Conservation (phyloP, 2,888 invertebrate species). For the Scaptomyza tumidula region DNA sequence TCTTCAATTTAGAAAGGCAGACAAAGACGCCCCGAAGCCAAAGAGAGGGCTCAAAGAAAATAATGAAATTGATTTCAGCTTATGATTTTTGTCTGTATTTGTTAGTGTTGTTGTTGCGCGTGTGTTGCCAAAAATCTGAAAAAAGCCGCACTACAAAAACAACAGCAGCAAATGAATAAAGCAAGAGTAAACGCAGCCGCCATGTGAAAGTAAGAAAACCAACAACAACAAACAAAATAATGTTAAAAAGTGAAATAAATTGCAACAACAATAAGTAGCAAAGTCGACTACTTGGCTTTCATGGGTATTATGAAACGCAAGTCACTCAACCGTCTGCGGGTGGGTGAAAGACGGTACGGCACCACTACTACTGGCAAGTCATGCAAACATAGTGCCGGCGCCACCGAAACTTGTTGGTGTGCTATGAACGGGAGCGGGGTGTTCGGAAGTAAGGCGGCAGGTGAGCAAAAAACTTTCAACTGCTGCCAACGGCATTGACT, state of each 20-base stretch:
- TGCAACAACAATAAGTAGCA: constrained; percentile 32
- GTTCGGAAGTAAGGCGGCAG: constrained; percentile 25
- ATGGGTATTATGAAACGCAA: constrained; percentile 76
- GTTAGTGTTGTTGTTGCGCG: not conserved
- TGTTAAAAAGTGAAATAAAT: constrained; percentile 70
- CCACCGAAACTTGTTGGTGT: constrained; percentile 11
- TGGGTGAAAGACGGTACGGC: not conserved
- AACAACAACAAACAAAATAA: constrained; percentile 24
- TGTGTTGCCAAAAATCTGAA: no score
- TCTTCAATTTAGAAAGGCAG: constrained; percentile 71
- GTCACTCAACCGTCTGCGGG: constrained; percentile 64
- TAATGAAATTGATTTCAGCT: constrained; percentile 71
- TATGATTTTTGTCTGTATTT: constrained; percentile 19
- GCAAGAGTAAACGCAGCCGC: constrained; percentile 40
- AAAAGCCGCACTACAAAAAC: constrained; percentile 32
- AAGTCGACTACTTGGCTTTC: constrained; percentile 67
- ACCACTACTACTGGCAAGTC: constrained; percentile 54
- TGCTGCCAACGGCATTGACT: constrained; percentile 69
- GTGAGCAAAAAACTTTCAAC: constrained; percentile 69
- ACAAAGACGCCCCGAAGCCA: constrained; percentile 22
- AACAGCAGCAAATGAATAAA: constrained; percentile 16
- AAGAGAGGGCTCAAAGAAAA: constrained; percentile 26
- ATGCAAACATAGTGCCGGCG: constrained; percentile 61
- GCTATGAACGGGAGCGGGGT: not conserved
- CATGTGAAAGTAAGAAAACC: constrained; percentile 70